Percentiles rank a stretch among this genome's conserved stretches.
Evolutionary conservation across 1,140 invertebrate species (phyloP).

Genomic region (Batillaria attramentaria): DNA sequence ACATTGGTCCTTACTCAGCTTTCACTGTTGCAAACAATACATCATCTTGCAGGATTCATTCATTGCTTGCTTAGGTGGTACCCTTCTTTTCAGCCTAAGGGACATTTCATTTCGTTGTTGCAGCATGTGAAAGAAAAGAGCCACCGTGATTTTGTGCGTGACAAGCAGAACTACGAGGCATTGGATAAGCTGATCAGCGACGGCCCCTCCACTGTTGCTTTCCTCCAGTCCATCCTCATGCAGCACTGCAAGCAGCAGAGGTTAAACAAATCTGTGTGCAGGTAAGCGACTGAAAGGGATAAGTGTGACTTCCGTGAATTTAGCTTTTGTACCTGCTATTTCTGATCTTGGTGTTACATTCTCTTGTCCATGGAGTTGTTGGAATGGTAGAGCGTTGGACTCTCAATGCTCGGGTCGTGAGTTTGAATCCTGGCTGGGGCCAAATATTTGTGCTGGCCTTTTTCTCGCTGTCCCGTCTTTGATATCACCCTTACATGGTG

Average conservation of each 20-base stretch:
- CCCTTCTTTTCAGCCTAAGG: neutral
- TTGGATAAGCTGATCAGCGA: slow-evolving; percentile 55
- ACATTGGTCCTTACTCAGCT: no score
- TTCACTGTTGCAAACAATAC: no score
- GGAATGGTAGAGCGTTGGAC: no score
- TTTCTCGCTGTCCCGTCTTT: no score
- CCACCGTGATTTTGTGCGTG: slow-evolving; percentile 52
- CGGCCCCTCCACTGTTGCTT: slow-evolving; percentile 48
- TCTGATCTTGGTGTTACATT: neutral
- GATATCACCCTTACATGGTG: no score
- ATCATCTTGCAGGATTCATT: neutral
- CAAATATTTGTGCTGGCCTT: no score
- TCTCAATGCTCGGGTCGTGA: no score
- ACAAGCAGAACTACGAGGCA: slow-evolving; percentile 55
- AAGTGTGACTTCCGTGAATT: neutral
- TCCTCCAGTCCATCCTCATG: slow-evolving; percentile 48
- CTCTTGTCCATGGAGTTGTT: neutral
- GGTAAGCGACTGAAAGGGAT: neutral
- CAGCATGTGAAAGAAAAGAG: slow-evolving; percentile 59
- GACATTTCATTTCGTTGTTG: no score
- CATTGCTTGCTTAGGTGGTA: neutral
- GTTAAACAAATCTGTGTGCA: neutral
- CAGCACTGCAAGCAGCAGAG: slow-evolving; percentile 38
- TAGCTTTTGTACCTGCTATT: neutral
- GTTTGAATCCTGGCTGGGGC: no score